phyloP scores from a whole-genome alignment of 2,797 vertebrate species.

The Toxotes lorentzi region DNA sequence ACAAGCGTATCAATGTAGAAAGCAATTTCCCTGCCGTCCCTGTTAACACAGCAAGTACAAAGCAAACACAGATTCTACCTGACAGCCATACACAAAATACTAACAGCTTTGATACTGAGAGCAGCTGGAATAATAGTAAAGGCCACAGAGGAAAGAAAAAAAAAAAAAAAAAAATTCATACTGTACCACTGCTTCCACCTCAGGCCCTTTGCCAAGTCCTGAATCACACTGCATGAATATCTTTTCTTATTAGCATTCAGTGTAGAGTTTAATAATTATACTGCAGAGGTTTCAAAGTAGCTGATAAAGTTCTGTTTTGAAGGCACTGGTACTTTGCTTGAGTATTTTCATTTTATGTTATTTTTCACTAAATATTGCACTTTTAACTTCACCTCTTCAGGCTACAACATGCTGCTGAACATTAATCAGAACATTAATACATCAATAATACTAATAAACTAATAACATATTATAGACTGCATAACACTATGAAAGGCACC shows the following conservation, averaged over 20 bases:
- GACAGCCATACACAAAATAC: conserved; percentile 40
- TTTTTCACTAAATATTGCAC: background rate
- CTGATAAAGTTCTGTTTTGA: background rate
- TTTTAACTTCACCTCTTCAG: background rate
- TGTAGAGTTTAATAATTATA: conserved; percentile 4
- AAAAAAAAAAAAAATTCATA: conserved; percentile 13
- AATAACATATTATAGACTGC: too few species aligned
- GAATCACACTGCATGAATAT: conserved; percentile 19
- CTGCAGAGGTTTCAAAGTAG: background rate
- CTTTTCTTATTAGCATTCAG: background rate
- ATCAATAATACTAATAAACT: too few species aligned
- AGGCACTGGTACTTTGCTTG: background rate
- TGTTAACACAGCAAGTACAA: conserved; percentile 25
- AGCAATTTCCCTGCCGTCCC: conserved; percentile 18
- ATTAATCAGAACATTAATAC: too few species aligned
- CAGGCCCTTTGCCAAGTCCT: background rate
- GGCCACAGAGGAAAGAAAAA: conserved; percentile 3
- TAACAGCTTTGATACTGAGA: conserved; percentile 67
- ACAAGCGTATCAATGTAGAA: conserved; percentile 38
- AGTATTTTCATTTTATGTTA: background rate
- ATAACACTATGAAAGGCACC: too few species aligned
- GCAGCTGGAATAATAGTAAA: conserved; percentile 49
- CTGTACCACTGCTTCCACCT: conserved; percentile 14
- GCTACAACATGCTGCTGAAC: background rate
- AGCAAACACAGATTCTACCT: conserved; percentile 40